phyloP scores from a whole-genome alignment of 2,113 vertebrate species.

The Rhodinocichla rosea region DNA sequence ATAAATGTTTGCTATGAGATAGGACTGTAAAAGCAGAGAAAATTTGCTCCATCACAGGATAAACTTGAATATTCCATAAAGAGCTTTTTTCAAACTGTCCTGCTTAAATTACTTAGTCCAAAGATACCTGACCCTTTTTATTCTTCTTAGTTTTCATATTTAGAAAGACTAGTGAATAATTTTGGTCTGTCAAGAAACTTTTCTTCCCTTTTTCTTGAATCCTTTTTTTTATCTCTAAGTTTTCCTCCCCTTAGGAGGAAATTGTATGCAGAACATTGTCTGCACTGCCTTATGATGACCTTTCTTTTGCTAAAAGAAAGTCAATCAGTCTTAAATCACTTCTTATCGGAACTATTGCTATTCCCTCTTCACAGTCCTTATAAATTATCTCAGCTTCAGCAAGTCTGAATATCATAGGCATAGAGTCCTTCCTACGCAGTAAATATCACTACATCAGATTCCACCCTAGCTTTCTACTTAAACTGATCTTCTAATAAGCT shows the following conservation, averaged over 20 bases:
- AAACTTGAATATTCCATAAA: neutral
- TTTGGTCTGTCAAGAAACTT: neutral
- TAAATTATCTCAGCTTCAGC: neutral
- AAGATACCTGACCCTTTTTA: neutral
- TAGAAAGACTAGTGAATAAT: neutral
- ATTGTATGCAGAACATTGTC: neutral
- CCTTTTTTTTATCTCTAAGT: neutral
- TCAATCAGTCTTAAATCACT: neutral
- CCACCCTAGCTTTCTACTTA: neutral
- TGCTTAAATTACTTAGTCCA: neutral
- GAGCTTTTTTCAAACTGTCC: neutral
- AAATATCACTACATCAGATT: neutral
- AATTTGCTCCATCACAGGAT: neutral
- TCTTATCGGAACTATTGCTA: neutral
- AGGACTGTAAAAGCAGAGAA: neutral
- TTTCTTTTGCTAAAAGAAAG: neutral
- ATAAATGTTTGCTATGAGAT: neutral
- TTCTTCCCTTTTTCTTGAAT: neutral
- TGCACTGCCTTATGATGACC: neutral
- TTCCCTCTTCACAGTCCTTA: neutral
- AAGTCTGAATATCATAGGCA: neutral
- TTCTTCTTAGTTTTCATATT: neutral
- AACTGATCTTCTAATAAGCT: neutral
- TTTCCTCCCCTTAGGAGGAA: neutral
- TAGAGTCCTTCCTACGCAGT: neutral